Evolutionary conservation across 2,888 invertebrate genomes (phyloP), one percentile per base, ranked within the genome.

Genomic region (Thumatha senex): DNA sequence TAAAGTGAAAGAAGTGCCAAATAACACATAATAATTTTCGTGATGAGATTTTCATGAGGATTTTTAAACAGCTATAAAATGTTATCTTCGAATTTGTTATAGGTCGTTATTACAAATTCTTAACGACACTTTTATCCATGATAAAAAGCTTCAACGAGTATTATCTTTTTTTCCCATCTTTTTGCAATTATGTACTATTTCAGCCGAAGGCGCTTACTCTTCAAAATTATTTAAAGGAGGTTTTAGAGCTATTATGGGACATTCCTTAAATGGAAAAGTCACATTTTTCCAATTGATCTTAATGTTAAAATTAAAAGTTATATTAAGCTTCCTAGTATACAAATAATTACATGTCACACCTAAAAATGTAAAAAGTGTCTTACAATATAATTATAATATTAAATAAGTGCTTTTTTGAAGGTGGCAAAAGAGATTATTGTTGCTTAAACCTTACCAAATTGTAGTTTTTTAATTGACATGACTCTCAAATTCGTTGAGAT

Each of bases 61-160:
- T 13, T 43, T 7, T 11, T 24, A 35, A 43, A 46, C 18, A 24
- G 51, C 48, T 50, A 62, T 59, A 49, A 31, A 54, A 56, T 53
- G 44, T 39, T 29, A 47, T 34, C 51, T 51, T 24, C 29, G 35
- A 30, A 29, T 42, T 67, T 61, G 58, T 64, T 60, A 40, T 51
- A 48, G 51, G 48, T 59, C 51, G 59, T 67, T 67, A 67, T 64
- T 67, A 51, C 49, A 68, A 63, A 56, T 64, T 63, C 46, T 48
- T 64, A 63, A 67, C 53, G 51, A 51, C 43, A 64, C 41, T 64
- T 67, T 63, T 55, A 67, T 67, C 53, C 51, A 47, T 38, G 48
- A 49, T 63, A 51, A 59, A 51, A 57, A 48, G 64, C 56, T 51
- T 4, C 18, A 58, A 52, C 51, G 58, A 55, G 50, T 67, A 43